Percentiles rank a stretch among this genome's conserved stretches.
phyloP scores from a whole-genome alignment of 2,113 vertebrate species.

The Mellivora capensis region DNA sequence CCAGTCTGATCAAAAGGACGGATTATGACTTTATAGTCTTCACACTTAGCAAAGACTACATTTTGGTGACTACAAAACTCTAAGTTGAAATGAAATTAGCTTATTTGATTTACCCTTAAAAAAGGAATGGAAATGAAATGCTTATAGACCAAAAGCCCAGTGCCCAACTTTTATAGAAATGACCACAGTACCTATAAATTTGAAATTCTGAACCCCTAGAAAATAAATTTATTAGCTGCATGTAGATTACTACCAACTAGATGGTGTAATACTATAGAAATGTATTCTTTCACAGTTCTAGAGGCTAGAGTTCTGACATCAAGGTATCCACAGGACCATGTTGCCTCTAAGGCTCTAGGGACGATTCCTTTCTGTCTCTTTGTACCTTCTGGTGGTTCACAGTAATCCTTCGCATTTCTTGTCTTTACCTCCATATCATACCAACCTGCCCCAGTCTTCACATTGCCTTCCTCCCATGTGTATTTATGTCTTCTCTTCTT shows the following conservation, averaged over 20 bases:
- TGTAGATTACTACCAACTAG: not conserved
- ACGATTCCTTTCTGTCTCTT: not conserved
- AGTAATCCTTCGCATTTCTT: not conserved
- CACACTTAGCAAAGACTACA: not conserved
- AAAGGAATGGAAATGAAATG: not conserved
- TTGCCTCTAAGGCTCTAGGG: not conserved
- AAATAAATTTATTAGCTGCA: not conserved
- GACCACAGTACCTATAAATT: not conserved
- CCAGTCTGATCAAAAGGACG: not conserved
- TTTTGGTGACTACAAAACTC: not conserved
- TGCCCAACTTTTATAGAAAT: not conserved
- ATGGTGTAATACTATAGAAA: not conserved
- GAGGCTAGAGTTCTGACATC: not conserved
- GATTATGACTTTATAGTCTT: not conserved
- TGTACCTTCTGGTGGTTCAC: not conserved
- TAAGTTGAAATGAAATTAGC: not conserved
- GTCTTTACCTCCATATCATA: not conserved
- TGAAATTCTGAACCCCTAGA: not conserved
- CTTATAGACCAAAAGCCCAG: not conserved
- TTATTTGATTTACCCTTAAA: not conserved
- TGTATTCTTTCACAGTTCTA: not conserved
- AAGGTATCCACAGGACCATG: not conserved
- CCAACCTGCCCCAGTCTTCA: not conserved
- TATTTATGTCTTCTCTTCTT: not conserved
- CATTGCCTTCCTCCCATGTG: not conserved